Conservation (phyloP, 1,140 invertebrate genomes). For the Drosophila bocqueti region DNA sequence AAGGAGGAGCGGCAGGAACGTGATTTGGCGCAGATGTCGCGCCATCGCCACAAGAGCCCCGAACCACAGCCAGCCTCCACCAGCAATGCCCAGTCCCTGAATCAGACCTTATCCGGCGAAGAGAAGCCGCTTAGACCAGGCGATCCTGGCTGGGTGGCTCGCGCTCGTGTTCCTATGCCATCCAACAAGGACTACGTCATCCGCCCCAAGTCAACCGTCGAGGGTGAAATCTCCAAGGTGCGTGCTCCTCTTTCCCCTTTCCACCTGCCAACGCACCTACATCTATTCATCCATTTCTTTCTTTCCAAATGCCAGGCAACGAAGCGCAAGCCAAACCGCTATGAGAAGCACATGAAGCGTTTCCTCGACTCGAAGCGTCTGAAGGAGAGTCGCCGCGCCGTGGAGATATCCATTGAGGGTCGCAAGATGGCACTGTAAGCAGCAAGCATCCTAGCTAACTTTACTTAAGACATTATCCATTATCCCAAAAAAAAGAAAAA, state of each 20-base stretch:
- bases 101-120: conserved; percentile 84
- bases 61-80: conserved; percentile 74
- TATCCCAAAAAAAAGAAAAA: conserved; percentile 2
- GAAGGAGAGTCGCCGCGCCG: conserved; percentile 92
- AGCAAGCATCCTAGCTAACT: conserved; percentile 34
- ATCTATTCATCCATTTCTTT: conserved; percentile 12
- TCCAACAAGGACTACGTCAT: conserved; percentile 99
- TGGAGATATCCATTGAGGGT: conserved; percentile 97
- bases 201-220: conserved; percentile 95
- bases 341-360: conserved; percentile 96
- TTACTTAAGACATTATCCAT: conserved; percentile 26
- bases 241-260: conserved; percentile 67
- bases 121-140: conserved; percentile 91
- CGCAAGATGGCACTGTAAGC: conserved; percentile 95
- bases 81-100: conserved; percentile 87
- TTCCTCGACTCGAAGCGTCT: conserved; percentile 94
- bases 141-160: conserved; percentile 96
- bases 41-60: conserved; percentile 87
- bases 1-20: conserved; percentile 95
- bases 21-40: conserved; percentile 95
- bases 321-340: conserved; percentile 93
- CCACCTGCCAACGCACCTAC: neutral
- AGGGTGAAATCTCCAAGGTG: conserved; percentile 93
- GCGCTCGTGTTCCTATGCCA: conserved; percentile 97
- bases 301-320: conserved; percentile 86